Evolutionary conservation across 1,140 invertebrate species (phyloP), one percentile per base, ranked within the genome.

Genomic region (Anoplolepis gracilipes): DNA sequence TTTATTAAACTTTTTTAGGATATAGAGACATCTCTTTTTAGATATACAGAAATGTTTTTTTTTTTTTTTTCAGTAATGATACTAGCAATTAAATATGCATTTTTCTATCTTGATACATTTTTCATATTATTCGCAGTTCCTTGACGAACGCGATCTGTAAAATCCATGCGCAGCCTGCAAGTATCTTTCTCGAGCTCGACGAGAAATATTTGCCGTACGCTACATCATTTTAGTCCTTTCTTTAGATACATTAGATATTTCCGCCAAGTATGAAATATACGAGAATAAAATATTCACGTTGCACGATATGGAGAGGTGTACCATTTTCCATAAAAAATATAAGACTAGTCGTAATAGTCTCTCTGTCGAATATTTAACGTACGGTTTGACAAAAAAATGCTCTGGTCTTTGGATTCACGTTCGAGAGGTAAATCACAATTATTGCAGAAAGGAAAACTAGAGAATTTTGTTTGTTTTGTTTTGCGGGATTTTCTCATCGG

Each of bases 231-330:
- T 53, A 36, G 65, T 70, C 67, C 39, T 82, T 82, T 82, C 78
- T 82, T 82, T 82, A 79, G 77, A 69, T 55, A 79, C 13, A 62
- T 79, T 79, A 81, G 78, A 81, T 81, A 81, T 82, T 82, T 72
- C 53, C 65, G 78, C 61, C 78, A 82, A 82, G 67, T n/a, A 82
- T 59, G 53, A 82, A 82, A 82, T 82, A 79, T 69, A 82, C 36
- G 53, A 82, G 36, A 61, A 53, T 82, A 72, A 82, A 82, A 82
- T 82, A 82, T 82, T 82, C 53, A 72, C 49, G 53, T 59, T 59
- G 78, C 67, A 36, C 53, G 53, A 72, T 72, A 82, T 59, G 30
- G 53, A 28, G 36, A 42, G 28, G 30, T 46, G 22, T 62, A 61
- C 13, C n/a, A 13, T 59, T 42, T 59, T 59, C 78, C 30, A 72